Evolutionary conservation across 2,888 invertebrate species (phyloP).

Genomic region (Gonocerus acuteangulatus): DNA sequence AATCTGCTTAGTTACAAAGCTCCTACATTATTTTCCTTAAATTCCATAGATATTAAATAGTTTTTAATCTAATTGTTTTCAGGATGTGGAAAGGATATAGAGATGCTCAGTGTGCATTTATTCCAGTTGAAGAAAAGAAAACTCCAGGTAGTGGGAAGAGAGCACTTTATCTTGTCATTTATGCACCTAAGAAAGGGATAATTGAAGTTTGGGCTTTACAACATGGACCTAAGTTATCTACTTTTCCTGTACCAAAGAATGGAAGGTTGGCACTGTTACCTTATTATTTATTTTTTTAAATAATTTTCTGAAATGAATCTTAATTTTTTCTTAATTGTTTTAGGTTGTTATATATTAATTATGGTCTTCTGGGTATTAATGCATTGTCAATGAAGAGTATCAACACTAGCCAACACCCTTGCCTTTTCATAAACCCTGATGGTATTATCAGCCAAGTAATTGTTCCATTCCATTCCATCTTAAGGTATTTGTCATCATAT

Average conservation of each 20-base stretch:
- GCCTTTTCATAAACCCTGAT: slow-evolving; percentile 75
- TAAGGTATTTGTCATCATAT: slow-evolving; percentile 47
- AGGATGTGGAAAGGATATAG: slow-evolving; percentile 59
- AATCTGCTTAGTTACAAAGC: too few relatives aligned
- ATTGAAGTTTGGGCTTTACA: slow-evolving; percentile 90
- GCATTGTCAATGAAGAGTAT: slow-evolving; percentile 48
- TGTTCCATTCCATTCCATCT: slow-evolving; percentile 84
- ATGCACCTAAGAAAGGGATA: slow-evolving; percentile 83
- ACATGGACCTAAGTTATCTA: slow-evolving; percentile 81
- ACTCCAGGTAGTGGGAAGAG: slow-evolving; percentile 36
- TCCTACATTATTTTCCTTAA: too few relatives aligned
- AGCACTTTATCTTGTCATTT: slow-evolving; percentile 76
- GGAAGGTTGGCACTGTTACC: slow-evolving; percentile 52
- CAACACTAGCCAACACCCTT: slow-evolving; percentile 58
- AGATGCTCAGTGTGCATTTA: slow-evolving; percentile 90
- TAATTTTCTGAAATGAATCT: neutral
- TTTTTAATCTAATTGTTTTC: too few relatives aligned
- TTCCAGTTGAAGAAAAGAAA: slow-evolving; percentile 67
- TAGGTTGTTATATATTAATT: slow-evolving; percentile 67
- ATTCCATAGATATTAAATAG: too few relatives aligned
- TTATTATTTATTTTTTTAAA: neutral
- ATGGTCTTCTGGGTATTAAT: slow-evolving; percentile 69
- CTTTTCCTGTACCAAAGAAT: slow-evolving; percentile 80
- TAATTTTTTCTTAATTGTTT: slow-evolving; percentile 24
- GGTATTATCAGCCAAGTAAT: slow-evolving; percentile 72